Evolutionary conservation across 2,797 vertebrate genomes (phyloP), one percentile per base, ranked within the genome.

Genomic region (Enteromius fasciolatus): DNA sequence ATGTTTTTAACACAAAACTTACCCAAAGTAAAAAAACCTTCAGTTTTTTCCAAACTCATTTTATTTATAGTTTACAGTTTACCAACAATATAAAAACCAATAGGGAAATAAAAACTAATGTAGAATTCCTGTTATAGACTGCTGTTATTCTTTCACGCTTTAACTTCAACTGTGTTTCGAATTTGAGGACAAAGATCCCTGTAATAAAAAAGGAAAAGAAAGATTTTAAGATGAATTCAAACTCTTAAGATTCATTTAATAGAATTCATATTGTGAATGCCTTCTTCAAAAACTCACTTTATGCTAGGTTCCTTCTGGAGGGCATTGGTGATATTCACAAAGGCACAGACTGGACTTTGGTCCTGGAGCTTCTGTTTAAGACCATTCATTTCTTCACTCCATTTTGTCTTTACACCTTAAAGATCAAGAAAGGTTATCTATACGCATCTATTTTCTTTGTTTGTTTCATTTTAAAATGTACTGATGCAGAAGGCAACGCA

Each of bases 181-280:
- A 73, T 50, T 44, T 70, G 41, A 36, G 57, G 15, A 31, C 80
- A 81, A n/a, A 52, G 59, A 10, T 50, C 70, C 11, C 80, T 81
- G 70, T 6, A 75, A 41, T 6, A 48, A 72, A 54, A 15, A 14
- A n/a, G 17, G 59, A 63, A 66, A 18, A 18, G 4, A 3, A 3
- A 57, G n/a, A 57, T 52, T 75, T 64, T 31, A 15, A 20, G 17
- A 46, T 46, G 0, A 20, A 63, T 74, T 20, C 17, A 79, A 28
- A 70, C 36, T n/a, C 2, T n/a, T 23, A 44, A 41, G 10, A n/a
- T 25, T 44, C 8, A 57, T 68, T 25, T 18, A 61, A 9, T 15
- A 63, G 25, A 7, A 15, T 31, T 15, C 5, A 15, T 63, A 63
- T 41, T 5, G 6, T 44, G 8, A 48, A 77, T 28, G 3, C 15